These are phyloP conservation scores for Sebastes melanostomus DNA, from an alignment of 2,797 vertebrate genomes.

Conservation along the genomic window DNA sequence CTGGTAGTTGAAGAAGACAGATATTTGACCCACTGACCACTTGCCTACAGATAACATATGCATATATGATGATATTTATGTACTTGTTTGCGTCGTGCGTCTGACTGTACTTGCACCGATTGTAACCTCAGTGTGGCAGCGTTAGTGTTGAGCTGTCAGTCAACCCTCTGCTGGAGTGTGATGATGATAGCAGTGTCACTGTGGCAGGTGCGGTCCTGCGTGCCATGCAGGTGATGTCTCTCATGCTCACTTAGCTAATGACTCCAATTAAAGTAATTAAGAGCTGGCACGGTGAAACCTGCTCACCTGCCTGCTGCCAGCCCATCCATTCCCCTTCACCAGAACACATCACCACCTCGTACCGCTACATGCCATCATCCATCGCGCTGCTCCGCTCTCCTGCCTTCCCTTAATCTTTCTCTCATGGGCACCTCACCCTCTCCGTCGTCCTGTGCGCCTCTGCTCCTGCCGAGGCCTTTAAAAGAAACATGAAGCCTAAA, in stretches of 20 bases:
- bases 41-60: not conserved
- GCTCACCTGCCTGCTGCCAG: constrained; percentile 48
- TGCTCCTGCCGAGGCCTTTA: constrained; percentile 49
- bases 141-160: constrained; percentile 40
- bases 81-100: not conserved
- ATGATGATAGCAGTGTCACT: constrained; percentile 56
- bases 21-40: not conserved
- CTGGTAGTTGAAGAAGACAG: not conserved
- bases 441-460: constrained; percentile 2
- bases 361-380: constrained; percentile 49
- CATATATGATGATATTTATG: not conserved
- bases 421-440: constrained; percentile 30
- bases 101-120: not conserved
- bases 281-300: constrained; percentile 76
- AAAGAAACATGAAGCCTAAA: constrained; percentile 77
- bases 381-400: constrained; percentile 1
- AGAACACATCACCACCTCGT: constrained; percentile 31
- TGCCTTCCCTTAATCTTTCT: constrained; percentile 22
- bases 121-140: constrained; percentile 2
- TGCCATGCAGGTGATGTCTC: constrained; percentile 81
- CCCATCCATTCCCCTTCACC: constrained; percentile 52
- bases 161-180: constrained; percentile 53
- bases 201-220: constrained; percentile 76
- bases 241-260: constrained; percentile 82
- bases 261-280: constrained; percentile 86